Percentiles rank a stretch among this genome's conserved stretches.
phyloP scores from a whole-genome alignment of 2,113 vertebrate genomes.

The Indri indri region DNA sequence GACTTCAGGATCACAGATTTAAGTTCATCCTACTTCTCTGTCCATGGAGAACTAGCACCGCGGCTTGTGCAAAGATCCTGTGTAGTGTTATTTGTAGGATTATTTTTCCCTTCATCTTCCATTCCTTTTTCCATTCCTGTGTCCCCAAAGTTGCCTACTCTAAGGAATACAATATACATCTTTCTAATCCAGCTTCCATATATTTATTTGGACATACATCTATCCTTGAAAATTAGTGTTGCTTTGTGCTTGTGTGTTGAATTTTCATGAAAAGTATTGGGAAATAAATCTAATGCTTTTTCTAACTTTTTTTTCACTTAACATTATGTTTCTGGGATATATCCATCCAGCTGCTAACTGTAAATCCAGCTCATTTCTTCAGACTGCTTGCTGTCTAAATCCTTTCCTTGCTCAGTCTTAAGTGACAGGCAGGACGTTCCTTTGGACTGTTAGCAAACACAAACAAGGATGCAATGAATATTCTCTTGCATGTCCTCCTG shows the following conservation, averaged over 20 bases:
- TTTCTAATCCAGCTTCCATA: background rate
- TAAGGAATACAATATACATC: background rate
- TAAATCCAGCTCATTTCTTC: background rate
- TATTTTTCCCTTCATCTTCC: background rate
- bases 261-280: background rate
- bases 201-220: background rate
- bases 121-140: background rate
- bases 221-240: background rate
- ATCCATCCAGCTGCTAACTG: background rate
- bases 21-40: background rate
- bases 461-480: background rate
- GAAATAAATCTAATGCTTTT: conserved; percentile 14
- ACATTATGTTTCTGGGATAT: background rate
- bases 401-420: background rate
- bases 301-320: background rate
- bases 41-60: background rate
- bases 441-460: background rate
- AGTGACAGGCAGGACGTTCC: background rate
- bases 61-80: background rate
- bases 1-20: background rate
- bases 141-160: background rate
- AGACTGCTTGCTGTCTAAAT: background rate
- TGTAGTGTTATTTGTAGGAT: background rate
- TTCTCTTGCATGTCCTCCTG: background rate
- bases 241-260: background rate